Base-by-base conservation (phyloP, 1,140 invertebrate genomes). In the Drosophila kanapiae region DNA sequence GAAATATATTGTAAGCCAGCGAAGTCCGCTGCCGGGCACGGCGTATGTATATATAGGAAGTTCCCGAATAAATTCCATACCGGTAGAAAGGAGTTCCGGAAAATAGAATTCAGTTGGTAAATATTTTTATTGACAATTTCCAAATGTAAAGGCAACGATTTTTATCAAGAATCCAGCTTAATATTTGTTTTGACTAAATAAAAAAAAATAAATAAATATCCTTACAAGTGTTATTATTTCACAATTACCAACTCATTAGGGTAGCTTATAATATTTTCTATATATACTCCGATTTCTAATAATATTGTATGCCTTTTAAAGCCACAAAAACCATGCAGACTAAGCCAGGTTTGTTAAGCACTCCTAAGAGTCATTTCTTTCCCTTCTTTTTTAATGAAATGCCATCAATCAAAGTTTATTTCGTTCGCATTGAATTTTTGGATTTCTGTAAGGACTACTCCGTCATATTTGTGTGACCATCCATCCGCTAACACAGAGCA, bases 331-430 rank as follows among this genome's bases (percentile, higher is more conserved):
- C 14, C n/a, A 1, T 3, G 6, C 1, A 31, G 3, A 11, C 27
- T 10, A 4, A 29, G 6, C 8, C 7, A 6, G 2, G 3, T 27
- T 7, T 9, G 23, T 23, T 23, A 23, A 23, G 23, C 31, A 4
- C 0, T 8, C 10, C 3, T 10, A 3, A 10, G 8, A 29, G 2
- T 49, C 6, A 6, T 27, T 8, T n/a, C n/a, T n/a, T n/a, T n/a
- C n/a, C 0, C 10, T 29, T 31, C 31, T 4, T 29, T 16, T 53
- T 14, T 37, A 37, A 54, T 37, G 33, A 38, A 54, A 54, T 54
- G 18, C 53, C 18, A 38, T 54, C 35, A 54, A 54, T 54, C 53
- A 54, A 38, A 37, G 13, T 14, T 13, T 14, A 38, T 38, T 56
- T 38, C 5, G 38, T 56, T 38, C 14, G 3, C 53, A 38, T 38